phyloP scores from a whole-genome alignment of 2,113 vertebrate genomes.

The Malurus alboscapulatus region DNA sequence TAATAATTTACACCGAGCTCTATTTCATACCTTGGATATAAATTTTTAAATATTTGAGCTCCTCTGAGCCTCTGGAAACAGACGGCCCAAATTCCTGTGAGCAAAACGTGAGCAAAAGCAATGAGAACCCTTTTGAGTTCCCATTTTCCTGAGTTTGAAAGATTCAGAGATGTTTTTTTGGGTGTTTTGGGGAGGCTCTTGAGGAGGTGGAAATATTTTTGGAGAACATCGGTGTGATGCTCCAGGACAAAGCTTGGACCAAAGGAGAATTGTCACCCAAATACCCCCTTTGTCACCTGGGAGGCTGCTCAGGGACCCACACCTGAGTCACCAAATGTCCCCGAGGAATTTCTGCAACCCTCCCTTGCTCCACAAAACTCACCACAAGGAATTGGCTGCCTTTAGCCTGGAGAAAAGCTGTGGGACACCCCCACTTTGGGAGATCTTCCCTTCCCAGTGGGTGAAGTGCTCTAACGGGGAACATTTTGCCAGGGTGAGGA shows the following conservation, averaged over 20 bases:
- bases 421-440: background rate
- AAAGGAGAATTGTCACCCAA: background rate
- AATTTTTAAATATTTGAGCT: background rate
- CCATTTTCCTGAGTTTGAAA: background rate
- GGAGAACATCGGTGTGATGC: too few relatives aligned
- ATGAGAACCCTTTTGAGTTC: background rate
- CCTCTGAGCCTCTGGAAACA: background rate
- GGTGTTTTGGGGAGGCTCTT: background rate
- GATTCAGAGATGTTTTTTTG: background rate
- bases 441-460: background rate
- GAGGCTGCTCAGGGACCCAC: background rate
- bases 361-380: background rate
- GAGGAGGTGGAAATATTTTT: background rate
- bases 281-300: accelerated
- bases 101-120: background rate
- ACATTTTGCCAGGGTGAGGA: background rate
- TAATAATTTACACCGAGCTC: background rate
- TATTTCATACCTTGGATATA: background rate
- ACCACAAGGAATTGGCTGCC: background rate
- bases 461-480: background rate
- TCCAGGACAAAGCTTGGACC: background rate
- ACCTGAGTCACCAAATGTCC: background rate
- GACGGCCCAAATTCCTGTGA: background rate
- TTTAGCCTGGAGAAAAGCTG: background rate
- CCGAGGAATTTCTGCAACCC: background rate